Evolutionary conservation across 53 echinoderm and acorn worm species (phyloP), one percentile per base, ranked within the genome.

Genomic region (Arbacia lixula): DNA sequence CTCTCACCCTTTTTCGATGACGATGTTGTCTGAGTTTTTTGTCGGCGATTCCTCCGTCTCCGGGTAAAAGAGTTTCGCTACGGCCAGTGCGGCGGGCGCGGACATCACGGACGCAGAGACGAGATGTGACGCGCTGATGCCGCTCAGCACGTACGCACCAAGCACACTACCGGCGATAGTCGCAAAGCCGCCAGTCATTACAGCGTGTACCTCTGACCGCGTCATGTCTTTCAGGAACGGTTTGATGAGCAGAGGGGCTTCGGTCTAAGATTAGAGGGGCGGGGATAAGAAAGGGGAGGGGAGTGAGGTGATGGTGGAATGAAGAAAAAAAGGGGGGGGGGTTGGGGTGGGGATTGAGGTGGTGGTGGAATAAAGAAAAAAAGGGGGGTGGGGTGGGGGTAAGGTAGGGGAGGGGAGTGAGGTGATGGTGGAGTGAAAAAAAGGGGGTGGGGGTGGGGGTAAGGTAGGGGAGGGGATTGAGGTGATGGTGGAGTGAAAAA

Each of bases 111-210:
- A 97, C 0, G 97, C 97, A 0, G 91, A 90, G 0, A 94, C 88
- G 3, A 97, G 88, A 86, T 97, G 97, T n/a, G 97, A 87, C 3
- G 97, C 93, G 33, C 92, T 94, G 87, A 98, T 94, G 42, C 98
- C 98, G 53, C 94, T 94, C 8, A 92, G 86, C 28, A 98, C 94
- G 63, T 98, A 98, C 8, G 98, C 98, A 19, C 98, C 98, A 1
- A 98, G 90, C 5, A 98, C 98, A n/a, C 83, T 84, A 46, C 82
- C 95, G 19, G 95, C 95, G 12, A 95, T 95, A 21, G 95, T 93
- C 0, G 95, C 95, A 66, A 95, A 95, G 26, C 95, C 95, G 17
- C 95, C 95, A 17, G 95, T 95, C 95, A 95, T 95, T 21, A 95
- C 95, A 2, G 95, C 95, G 72, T 95, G 95, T 27, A 95, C 83